Base-by-base conservation (phyloP, 2,797 vertebrate genomes). In the Brotula barbata region DNA sequence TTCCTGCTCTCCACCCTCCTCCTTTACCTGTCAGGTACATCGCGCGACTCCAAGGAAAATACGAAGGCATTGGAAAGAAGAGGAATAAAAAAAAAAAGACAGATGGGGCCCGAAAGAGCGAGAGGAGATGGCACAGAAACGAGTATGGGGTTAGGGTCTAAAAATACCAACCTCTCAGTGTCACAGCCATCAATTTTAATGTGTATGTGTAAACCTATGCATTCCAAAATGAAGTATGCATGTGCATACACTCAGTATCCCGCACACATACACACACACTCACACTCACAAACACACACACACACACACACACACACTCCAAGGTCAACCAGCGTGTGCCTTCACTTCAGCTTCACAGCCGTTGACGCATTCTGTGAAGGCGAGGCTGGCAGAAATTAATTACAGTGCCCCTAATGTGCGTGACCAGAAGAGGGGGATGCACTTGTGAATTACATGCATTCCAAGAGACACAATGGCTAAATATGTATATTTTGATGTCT, bases 381-480 rank as follows among this genome's bases (percentile, higher is more conserved):
- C 63, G 46, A 62, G 81, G 72, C 76, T 74, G 71, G 53, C 11
- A 16, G 71, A 84, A 85, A 88, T 86, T 85, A 88, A 87, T 86
- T 73, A 80, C 64, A 56, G 47, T 71, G 19, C 40, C 57, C 50
- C 59, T 78, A 80, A 81, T 73, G 71, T 70, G 64, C 21, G 68
- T 46, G 56, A 68, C 60, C 11, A 47, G 34, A 62, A 62, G 19
- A 22, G 28, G 39, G 70, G 64, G 48, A 55, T 12, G 59, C 68
- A 60, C 57, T 17, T 51, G 44, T 67, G 73, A 65, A 68, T 59
- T 54, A 48, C 64, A 67, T 40, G 52, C 28, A 46, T 76, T 72
- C 64, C 36, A n/a, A 11, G 28, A 6, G 13, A 75, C 75, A 81
- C 70, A 63, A 75, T 68, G 66, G 17, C 31, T 28, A 16, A 41